phyloP scores from a whole-genome alignment of 2,113 vertebrate genomes.

The Anarhynchus alexandrinus region DNA sequence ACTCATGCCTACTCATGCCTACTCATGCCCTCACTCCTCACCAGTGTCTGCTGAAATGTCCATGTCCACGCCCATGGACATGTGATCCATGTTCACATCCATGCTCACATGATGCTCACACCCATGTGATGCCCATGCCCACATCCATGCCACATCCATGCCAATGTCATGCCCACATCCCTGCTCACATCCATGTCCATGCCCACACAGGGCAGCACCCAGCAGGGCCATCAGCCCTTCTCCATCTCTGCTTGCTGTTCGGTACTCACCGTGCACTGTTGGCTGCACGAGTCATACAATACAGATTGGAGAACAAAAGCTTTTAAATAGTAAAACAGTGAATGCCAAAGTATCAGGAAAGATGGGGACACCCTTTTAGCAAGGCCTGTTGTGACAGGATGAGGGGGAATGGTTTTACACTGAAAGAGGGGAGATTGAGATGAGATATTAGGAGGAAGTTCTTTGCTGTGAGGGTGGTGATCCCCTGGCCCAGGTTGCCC shows the following conservation, averaged over 20 bases:
- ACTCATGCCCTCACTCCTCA: neutral
- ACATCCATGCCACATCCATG: neutral
- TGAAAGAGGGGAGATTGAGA: too few species aligned
- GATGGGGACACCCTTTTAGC: too few species aligned
- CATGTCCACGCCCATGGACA: neutral
- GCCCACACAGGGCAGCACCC: neutral
- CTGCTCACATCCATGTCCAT: neutral
- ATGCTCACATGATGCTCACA: neutral
- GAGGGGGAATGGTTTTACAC: too few species aligned
- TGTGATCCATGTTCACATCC: too few species aligned
- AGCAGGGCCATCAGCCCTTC: neutral
- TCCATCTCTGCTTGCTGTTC: neutral
- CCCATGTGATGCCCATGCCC: too few species aligned
- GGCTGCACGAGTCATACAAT: fast-evolving
- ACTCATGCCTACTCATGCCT: neutral
- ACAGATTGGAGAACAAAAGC: neutral
- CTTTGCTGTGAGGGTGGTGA: too few species aligned
- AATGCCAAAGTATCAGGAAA: neutral
- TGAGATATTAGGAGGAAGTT: too few species aligned
- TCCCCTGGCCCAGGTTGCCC: too few species aligned
- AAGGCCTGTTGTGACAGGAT: too few species aligned
- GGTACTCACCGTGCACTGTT: fast-evolving
- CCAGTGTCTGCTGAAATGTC: neutral
- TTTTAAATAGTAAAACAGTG: neutral
- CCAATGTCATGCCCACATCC: neutral